Conservation (phyloP, 2,113 vertebrate genomes). For the Nyctibius bracteatus region DNA sequence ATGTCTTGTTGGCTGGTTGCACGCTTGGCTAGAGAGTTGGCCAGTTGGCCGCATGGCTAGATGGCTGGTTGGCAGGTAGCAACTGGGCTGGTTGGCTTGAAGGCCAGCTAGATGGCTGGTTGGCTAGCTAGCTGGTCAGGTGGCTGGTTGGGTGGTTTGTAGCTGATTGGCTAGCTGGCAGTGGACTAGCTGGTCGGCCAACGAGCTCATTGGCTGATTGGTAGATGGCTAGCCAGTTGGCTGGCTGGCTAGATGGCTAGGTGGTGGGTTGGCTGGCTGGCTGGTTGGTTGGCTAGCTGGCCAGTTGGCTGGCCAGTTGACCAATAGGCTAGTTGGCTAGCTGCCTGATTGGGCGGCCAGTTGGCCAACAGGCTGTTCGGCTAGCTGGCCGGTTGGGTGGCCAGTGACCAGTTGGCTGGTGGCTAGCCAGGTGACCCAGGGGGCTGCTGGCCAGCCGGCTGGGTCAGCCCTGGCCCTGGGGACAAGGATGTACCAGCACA, state of each 20-base stretch:
- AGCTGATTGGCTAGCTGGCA: not conserved
- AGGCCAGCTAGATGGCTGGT: not conserved
- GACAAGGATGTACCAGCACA: accelerated
- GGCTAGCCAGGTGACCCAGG: not conserved
- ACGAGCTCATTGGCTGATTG: not conserved
- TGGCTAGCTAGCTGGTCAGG: not conserved
- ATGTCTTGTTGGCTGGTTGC: not conserved
- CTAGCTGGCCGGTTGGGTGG: not conserved
- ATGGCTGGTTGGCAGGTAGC: not conserved
- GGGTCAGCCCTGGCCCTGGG: not conserved
- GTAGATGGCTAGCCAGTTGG: not conserved
- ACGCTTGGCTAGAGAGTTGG: not conserved
- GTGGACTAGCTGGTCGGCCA: not conserved
- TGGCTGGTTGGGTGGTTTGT: not conserved
- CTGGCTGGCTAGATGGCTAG: not conserved
- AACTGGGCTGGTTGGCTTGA: not conserved
- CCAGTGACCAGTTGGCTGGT: not conserved
- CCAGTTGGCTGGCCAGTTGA: not conserved
- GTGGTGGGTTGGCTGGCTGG: too few relatives aligned
- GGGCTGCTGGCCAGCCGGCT: not conserved
- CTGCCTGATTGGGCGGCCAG: not conserved
- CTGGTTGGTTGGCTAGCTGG: not conserved
- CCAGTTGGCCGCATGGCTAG: not conserved
- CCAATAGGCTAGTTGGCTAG: not conserved
- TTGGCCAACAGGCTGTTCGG: not conserved